Percentiles rank a stretch among this genome's conserved stretches.
Evolutionary conservation across 2,888 invertebrate species (phyloP).

Genomic region (Mesorhabditis sp.): DNA sequence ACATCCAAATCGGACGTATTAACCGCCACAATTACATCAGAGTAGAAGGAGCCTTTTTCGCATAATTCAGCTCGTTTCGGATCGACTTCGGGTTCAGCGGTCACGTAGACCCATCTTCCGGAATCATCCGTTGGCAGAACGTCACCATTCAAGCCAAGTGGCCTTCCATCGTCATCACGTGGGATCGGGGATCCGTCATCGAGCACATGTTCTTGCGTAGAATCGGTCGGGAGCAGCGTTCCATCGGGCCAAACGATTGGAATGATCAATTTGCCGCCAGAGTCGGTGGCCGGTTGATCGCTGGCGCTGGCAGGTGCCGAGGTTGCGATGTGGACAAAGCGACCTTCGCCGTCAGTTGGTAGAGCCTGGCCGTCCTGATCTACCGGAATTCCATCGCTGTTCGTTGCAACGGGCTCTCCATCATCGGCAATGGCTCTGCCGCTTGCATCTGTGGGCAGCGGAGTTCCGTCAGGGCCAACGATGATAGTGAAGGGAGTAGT

Average conservation of each 20-base stretch:
- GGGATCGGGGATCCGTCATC: slow-evolving; percentile 21
- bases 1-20: no score
- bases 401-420: slow-evolving; percentile 33
- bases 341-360: slow-evolving; percentile 21
- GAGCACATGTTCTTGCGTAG: slow-evolving; percentile 20
- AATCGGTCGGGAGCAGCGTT: slow-evolving; percentile 19
- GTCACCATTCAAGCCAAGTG: slow-evolving; percentile 21
- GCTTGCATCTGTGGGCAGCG: slow-evolving; percentile 29
- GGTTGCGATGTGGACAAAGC: slow-evolving; percentile 19
- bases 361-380: slow-evolving; percentile 31
- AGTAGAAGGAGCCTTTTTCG: no score
- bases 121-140: slow-evolving; percentile 20
- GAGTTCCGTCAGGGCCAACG: slow-evolving; percentile 35
- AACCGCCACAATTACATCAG: no score
- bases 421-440: slow-evolving; percentile 10
- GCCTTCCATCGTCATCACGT: slow-evolving; percentile 27
- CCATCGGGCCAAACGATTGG: slow-evolving; percentile 26
- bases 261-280: background rate
- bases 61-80: no score
- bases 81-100: no score
- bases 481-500: slow-evolving; percentile 1
- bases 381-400: slow-evolving; percentile 27
- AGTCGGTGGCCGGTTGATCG: background rate
- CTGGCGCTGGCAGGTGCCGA: background rate
- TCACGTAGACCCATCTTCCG: slow-evolving; percentile 21